These are phyloP conservation scores for Serripes groenlandicus DNA, from an alignment of 2,888 invertebrate genomes.

Conservation along the genomic window DNA sequence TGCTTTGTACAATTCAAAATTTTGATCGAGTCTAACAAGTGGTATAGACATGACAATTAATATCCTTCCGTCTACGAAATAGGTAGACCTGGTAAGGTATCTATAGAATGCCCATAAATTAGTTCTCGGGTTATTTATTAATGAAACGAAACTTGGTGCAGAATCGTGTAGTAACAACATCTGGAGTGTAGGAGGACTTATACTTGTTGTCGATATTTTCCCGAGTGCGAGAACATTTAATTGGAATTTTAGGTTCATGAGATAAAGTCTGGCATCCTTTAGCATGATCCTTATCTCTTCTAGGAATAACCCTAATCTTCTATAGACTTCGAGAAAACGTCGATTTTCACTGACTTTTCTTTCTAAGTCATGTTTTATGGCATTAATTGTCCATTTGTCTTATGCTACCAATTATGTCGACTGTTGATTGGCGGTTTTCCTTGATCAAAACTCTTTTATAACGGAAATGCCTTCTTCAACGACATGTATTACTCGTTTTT, in stretches of 20 bases:
- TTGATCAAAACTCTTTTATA: neutral
- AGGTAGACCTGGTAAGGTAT: neutral
- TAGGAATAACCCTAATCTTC: neutral
- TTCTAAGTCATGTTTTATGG: neutral
- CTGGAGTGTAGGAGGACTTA: neutral
- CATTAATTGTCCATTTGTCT: neutral
- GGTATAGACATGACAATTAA: neutral
- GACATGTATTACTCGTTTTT: slow-evolving; percentile 8
- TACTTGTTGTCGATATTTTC: neutral
- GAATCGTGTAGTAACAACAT: neutral
- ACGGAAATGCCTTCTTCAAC: neutral
- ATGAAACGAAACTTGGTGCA: neutral
- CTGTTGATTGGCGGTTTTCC: slow-evolving; percentile 4
- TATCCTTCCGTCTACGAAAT: neutral
- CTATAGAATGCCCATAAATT: neutral
- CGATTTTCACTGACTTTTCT: neutral
- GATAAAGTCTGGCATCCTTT: neutral
- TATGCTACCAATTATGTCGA: neutral
- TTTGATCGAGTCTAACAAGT: no score
- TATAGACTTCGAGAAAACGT: neutral
- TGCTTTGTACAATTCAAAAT: no score
- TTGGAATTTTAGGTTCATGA: neutral
- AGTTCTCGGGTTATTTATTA: neutral
- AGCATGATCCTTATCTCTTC: neutral
- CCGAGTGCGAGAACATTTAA: neutral